phyloP scores from a whole-genome alignment of 1,140 invertebrate species.

The Drosophila nikananu region DNA sequence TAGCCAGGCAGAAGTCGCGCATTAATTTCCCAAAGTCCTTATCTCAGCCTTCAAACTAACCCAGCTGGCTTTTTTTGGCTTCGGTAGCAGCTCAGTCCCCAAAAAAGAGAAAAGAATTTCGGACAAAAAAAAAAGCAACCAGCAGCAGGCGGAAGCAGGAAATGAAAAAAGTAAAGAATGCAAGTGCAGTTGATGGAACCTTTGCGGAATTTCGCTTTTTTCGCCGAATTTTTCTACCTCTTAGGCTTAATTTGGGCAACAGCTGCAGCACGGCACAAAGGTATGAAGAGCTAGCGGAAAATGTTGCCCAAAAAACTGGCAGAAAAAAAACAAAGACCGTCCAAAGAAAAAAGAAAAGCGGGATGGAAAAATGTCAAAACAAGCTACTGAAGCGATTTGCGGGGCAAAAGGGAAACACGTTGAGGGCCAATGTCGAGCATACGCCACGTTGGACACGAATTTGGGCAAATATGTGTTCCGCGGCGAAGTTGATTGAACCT shows the following conservation, averaged over 20 bases:
- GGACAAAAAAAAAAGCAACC: slow-evolving; percentile 4
- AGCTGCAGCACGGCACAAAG: slow-evolving; percentile 39
- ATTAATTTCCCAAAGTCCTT: slow-evolving; percentile 59
- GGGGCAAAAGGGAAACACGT: slow-evolving; percentile 17
- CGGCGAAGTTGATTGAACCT: slow-evolving; percentile 47
- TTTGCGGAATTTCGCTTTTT: slow-evolving; percentile 47
- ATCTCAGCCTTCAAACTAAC: slow-evolving; percentile 63
- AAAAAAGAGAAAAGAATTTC: slow-evolving; percentile 1
- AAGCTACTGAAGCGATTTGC: slow-evolving; percentile 42
- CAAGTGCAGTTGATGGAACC: slow-evolving; percentile 60
- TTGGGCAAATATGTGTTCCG: slow-evolving; percentile 32
- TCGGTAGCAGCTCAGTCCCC: slow-evolving; percentile 13
- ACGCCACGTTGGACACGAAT: slow-evolving; percentile 47
- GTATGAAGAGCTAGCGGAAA: slow-evolving; percentile 46
- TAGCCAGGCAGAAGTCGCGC: slow-evolving; percentile 27
- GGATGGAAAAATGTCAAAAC: slow-evolving; percentile 51
- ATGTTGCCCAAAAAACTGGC: slow-evolving; percentile 29
- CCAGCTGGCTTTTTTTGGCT: slow-evolving; percentile 43
- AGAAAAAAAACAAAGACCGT: slow-evolving; percentile 16
- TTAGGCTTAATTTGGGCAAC: slow-evolving; percentile 48
- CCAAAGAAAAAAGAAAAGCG: slow-evolving; percentile 2
- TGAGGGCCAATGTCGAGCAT: slow-evolving; percentile 57
- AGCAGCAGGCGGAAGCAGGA: background rate
- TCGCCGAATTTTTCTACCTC: slow-evolving; percentile 14
- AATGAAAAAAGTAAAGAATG: slow-evolving; percentile 35